Conservation (phyloP, 2,113 vertebrate genomes). For the Pelecanoides urinatrix region DNA sequence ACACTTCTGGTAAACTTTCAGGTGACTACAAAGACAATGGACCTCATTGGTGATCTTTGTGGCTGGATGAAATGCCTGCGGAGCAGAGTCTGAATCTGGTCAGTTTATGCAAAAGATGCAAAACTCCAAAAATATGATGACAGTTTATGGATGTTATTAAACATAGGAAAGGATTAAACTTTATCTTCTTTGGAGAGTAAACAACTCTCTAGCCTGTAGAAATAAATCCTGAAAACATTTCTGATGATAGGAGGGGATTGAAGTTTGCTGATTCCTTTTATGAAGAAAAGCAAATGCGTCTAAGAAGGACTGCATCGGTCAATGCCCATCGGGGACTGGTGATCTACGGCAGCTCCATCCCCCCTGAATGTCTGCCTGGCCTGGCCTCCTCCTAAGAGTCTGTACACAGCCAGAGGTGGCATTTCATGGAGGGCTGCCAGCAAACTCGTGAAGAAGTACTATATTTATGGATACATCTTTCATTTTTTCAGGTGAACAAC, state of each 20-base stretch:
- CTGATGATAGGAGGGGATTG: neutral
- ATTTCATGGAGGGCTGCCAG: neutral
- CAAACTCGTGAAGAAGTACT: neutral
- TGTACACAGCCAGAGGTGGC: neutral
- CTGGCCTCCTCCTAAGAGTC: neutral
- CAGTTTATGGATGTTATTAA: conserved; percentile 23
- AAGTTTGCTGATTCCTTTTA: neutral
- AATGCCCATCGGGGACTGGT: neutral
- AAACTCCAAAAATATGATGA: neutral
- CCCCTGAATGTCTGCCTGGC: too few species aligned
- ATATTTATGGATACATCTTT: neutral
- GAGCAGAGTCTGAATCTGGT: neutral
- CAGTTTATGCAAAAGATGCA: neutral
- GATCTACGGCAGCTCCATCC: neutral
- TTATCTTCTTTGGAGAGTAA: conserved; percentile 51
- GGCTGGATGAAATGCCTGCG: neutral
- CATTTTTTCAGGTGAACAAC: neutral
- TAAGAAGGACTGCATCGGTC: neutral
- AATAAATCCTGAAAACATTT: conserved; percentile 43
- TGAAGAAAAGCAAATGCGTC: neutral
- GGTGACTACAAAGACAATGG: neutral
- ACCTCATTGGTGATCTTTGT: neutral
- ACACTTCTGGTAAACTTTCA: neutral
- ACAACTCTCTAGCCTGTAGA: neutral
- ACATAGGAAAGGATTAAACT: conserved; percentile 33